Conservation (phyloP, 2,797 vertebrate genomes). For the Neosalanx taihuensis region DNA sequence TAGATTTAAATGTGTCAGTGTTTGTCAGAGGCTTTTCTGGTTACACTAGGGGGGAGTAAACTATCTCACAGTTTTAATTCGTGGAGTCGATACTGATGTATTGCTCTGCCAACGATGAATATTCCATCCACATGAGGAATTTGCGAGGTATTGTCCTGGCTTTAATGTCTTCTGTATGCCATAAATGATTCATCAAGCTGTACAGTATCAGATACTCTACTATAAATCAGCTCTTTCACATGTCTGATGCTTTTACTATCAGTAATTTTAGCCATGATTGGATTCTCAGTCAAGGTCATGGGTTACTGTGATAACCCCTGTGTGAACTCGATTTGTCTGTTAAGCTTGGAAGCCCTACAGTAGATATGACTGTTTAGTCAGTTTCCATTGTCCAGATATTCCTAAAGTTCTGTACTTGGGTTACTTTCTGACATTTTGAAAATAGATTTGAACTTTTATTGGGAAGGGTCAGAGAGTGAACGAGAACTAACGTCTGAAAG, state of each 20-base stretch:
- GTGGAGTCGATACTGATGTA: background rate
- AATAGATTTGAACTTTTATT: background rate
- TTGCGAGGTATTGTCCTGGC: background rate
- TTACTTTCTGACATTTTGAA: background rate
- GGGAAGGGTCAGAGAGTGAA: background rate
- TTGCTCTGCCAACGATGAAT: too few relatives aligned
- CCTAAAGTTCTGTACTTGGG: background rate
- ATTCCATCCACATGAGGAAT: background rate
- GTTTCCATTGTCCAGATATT: background rate
- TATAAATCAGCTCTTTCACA: background rate
- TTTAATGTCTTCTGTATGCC: background rate
- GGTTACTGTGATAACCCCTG: background rate
- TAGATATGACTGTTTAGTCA: background rate
- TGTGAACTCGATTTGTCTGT: background rate
- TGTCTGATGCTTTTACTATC: background rate
- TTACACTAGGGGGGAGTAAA: background rate
- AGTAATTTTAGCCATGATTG: background rate
- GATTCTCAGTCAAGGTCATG: background rate
- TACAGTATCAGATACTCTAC: background rate
- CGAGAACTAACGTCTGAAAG: background rate
- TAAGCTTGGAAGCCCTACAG: background rate
- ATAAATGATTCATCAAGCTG: background rate
- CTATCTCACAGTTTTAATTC: background rate
- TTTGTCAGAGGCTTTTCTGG: too few relatives aligned
- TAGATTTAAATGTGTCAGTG: too few relatives aligned